Evolutionary conservation across 2,797 vertebrate species (phyloP), one percentile per base, ranked within the genome.

Genomic region (Allochrocebus solatus): DNA sequence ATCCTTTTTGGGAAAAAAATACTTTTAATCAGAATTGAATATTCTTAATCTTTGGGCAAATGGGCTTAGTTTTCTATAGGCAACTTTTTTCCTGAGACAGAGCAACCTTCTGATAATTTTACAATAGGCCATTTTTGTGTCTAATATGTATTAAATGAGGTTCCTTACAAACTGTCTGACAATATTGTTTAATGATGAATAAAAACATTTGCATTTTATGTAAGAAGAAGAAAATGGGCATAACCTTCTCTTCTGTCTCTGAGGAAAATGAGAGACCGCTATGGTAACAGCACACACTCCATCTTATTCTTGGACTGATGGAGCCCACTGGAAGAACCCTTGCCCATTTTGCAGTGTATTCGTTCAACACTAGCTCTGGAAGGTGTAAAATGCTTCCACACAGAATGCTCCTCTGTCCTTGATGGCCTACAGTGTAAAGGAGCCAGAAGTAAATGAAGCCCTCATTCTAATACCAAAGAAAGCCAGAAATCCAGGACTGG

Each of bases 331-430:
- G 28, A 92, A 78, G 50, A 43, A 10, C 26, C 13, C 16, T 84
- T 39, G 61, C 93, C 57, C 22, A 14, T 78, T 84, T 30, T 90
- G 82, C 39, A 55, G 30, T 46, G 93, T 85, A 76, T 7, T 70
- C 55, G 80, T 41, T 72, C 79, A 33, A 1, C 64, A 5, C 48
- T 7, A 70, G n/a, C 72, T 92, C 64, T 1, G 91, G 76, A 98
- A 96, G 39, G 89, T 80, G n/a, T 70, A 97, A 93, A 80, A 82
- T 95, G 97, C 85, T 97, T 91, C 91, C 95, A 21, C n/a, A 33
- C 26, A 39, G 89, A 87, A 82, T 67, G 85, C 39, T 81, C 61
- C 48, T 2, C 19, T 79, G 33, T n/a, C 41, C 30, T 10, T 30
- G 41, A 64, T 14, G 59, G 13, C 30, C 10, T 26, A 43, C 43